phyloP scores from a whole-genome alignment of 2,888 invertebrate species.

The Nephrotoma flavescens region DNA sequence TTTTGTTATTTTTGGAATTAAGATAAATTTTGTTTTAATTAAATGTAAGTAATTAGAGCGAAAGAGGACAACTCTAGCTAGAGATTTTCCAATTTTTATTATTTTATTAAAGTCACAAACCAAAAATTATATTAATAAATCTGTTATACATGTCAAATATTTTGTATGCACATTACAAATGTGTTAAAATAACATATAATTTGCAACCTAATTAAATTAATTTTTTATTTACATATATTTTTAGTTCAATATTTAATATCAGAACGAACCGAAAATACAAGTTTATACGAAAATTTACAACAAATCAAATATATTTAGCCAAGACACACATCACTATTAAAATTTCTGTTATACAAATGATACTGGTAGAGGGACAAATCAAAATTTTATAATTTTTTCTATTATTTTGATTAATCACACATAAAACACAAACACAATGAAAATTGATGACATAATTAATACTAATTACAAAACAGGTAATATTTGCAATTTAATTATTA shows the following conservation, averaged over 20 bases:
- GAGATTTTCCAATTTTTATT: not conserved
- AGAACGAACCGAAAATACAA: not conserved
- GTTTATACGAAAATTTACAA: not conserved
- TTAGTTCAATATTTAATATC: not conserved
- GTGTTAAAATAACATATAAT: not conserved
- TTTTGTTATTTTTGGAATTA: not conserved
- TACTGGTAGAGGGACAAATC: not conserved
- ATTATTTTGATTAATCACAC: not conserved
- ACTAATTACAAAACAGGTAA: not conserved
- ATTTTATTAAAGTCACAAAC: not conserved
- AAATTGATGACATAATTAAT: not conserved
- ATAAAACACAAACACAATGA: not conserved
- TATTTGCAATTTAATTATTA: not conserved
- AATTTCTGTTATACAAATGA: not conserved
- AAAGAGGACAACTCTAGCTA: not conserved
- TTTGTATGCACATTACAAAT: not conserved
- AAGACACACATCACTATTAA: not conserved
- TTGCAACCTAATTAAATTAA: not conserved
- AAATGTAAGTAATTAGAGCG: not conserved
- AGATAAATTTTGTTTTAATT: not conserved
- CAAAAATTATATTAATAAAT: not conserved
- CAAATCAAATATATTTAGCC: not conserved
- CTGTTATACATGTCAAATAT: not conserved
- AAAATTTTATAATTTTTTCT: not conserved
- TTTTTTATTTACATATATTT: not conserved